Conservation (phyloP, 2,888 invertebrate genomes). For the Carterocephalus palaemon region DNA sequence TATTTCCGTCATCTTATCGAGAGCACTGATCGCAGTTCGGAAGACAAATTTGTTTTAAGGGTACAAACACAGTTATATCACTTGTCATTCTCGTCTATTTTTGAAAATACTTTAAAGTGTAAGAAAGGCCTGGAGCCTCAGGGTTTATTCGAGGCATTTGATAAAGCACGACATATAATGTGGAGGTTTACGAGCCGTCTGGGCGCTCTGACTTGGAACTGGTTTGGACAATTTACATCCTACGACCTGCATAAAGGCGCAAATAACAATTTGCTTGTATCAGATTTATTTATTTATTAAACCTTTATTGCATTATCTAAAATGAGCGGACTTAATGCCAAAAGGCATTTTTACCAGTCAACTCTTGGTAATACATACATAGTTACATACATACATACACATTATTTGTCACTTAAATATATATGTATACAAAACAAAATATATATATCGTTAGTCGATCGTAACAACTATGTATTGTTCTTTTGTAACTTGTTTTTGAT, state of each 20-base stretch:
- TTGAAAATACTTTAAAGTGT: conserved; percentile 17
- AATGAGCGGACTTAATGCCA: too few species aligned
- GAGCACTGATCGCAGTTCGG: conserved; percentile 22
- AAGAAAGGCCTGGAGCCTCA: conserved; percentile 18
- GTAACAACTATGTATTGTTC: too few species aligned
- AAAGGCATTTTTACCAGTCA: too few species aligned
- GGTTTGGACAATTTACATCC: conserved; percentile 20
- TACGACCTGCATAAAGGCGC: conserved; percentile 11
- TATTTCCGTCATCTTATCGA: conserved; percentile 19
- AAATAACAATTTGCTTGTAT: background rate
- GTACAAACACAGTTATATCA: conserved; percentile 19
- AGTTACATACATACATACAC: too few species aligned
- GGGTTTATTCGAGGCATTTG: conserved; percentile 26
- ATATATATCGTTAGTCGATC: too few species aligned
- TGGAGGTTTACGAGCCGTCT: conserved; percentile 25
- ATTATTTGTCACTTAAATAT: too few species aligned
- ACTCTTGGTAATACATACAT: too few species aligned
- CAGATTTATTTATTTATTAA: too few species aligned
- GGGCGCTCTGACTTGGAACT: conserved; percentile 18
- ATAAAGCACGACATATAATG: conserved; percentile 25
- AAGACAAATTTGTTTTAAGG: conserved; percentile 19
- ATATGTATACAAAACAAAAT: too few species aligned
- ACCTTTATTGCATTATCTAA: too few species aligned
- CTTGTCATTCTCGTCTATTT: conserved; percentile 21
- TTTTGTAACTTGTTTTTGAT: too few species aligned